These are phyloP conservation scores for Crocodylus rhombifer DNA, from an alignment of 2,797 vertebrate species.

Conservation along the genomic window DNA sequence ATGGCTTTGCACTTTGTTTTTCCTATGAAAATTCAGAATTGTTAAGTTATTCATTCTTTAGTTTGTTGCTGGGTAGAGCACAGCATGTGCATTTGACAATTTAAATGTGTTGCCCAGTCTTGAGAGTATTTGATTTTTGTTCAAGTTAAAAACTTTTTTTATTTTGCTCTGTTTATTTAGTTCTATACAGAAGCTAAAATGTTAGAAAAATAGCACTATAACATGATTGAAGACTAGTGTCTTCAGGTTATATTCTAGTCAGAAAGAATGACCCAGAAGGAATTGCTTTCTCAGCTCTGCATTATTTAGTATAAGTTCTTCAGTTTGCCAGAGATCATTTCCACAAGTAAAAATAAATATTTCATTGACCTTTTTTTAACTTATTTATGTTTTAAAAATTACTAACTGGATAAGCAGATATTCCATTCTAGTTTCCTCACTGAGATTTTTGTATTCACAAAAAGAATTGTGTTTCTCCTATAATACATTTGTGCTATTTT, in stretches of 20 bases:
- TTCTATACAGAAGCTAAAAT: neutral
- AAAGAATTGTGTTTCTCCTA: neutral
- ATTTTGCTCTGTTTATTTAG: neutral
- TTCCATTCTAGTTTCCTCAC: neutral
- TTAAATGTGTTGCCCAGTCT: neutral
- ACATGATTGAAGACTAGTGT: neutral
- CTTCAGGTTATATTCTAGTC: neutral
- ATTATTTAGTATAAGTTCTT: neutral
- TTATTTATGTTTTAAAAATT: neutral
- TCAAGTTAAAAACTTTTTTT: neutral
- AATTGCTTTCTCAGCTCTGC: neutral
- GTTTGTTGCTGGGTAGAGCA: neutral
- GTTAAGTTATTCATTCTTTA: neutral
- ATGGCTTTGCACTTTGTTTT: neutral
- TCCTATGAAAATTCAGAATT: neutral
- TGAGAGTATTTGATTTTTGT: neutral
- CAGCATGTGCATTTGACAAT: neutral
- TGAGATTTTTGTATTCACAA: neutral
- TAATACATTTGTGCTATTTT: accelerated
- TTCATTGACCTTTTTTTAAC: neutral
- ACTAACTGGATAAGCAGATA: neutral
- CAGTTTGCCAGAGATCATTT: neutral
- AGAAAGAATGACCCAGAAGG: neutral
- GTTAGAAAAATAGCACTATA: neutral
- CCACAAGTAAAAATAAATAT: neutral